A percentile compares a stretch with the other conserved stretches of the same genome.
Evolutionary conservation across 2,113 vertebrate species (phyloP).

Genomic region (Corythoichthys intestinalis): DNA sequence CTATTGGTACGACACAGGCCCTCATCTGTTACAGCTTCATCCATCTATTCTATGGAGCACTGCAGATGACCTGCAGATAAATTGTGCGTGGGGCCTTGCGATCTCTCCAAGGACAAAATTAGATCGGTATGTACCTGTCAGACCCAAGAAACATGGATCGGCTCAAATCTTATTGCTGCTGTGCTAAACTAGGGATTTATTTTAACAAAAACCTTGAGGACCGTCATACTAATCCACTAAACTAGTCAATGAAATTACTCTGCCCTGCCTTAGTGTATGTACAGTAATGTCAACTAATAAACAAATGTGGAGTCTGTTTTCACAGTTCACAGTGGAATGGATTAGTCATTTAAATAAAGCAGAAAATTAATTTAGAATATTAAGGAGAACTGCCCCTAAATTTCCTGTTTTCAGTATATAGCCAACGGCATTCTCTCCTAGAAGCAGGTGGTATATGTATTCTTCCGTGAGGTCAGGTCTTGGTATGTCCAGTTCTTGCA

Average conservation of each 20-base stretch:
- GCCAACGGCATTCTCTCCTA: conserved; percentile 43
- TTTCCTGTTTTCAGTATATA: conserved; percentile 36
- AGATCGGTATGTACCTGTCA: conserved; percentile 66
- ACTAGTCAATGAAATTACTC: conserved; percentile 12
- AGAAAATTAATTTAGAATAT: conserved; percentile 37
- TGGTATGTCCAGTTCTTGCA: conserved; percentile 37
- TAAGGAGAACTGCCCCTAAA: conserved; percentile 24
- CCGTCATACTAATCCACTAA: conserved; percentile 16
- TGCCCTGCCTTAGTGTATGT: background rate
- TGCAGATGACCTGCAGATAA: conserved; percentile 64
- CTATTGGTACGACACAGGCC: conserved; percentile 23
- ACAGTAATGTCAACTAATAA: conserved; percentile 15
- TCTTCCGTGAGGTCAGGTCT: conserved; percentile 40
- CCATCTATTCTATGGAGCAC: conserved; percentile 51
- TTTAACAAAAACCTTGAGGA: conserved; percentile 19
- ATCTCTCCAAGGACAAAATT: conserved; percentile 70
- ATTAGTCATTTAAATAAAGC: conserved; percentile 41
- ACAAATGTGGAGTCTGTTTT: conserved; percentile 29
- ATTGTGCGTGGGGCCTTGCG: conserved; percentile 48
- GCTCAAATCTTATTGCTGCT: conserved; percentile 26
- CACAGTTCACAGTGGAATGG: conserved; percentile 9
- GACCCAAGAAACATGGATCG: conserved; percentile 62
- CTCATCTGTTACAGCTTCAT: conserved; percentile 62
- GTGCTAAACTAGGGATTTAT: conserved; percentile 33
- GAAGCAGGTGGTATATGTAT: conserved; percentile 57